Conservation (phyloP, 2,113 vertebrate species). For the Bos indicus region DNA sequence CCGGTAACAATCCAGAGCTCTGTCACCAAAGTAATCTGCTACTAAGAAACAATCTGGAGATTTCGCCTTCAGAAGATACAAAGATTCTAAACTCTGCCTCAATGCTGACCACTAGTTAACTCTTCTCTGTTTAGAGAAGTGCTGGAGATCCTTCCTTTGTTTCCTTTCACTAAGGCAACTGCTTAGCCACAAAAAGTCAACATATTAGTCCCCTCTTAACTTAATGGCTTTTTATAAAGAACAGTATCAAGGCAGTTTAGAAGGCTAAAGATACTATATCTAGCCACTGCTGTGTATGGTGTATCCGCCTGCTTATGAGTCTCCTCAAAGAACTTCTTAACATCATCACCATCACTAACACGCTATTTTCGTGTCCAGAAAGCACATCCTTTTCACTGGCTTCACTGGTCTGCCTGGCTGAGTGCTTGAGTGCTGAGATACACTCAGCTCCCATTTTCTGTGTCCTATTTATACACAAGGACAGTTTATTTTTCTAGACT, state of each 20-base stretch:
- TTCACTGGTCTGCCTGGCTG: not conserved
- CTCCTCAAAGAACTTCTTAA: not conserved
- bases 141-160: not conserved
- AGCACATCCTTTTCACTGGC: not conserved
- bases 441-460: not conserved
- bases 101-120: not conserved
- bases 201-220: not conserved
- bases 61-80: not conserved
- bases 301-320: not conserved
- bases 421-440: not conserved
- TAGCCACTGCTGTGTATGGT: not conserved
- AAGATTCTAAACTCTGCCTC: not conserved
- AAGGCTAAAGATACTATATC: not conserved
- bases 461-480: not conserved
- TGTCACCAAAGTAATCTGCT: not conserved
- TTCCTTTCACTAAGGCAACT: not conserved
- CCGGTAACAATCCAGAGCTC: not conserved
- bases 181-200: not conserved
- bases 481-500: not conserved
- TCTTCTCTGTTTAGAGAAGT: not conserved
- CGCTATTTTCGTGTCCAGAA: not conserved
- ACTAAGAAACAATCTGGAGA: not conserved
- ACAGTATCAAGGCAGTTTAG: not conserved
- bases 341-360: not conserved
- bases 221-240: not conserved